A percentile compares a stretch with the other conserved stretches of the same genome.
Conservation (phyloP, 1,140 invertebrate genomes). For the Zaprionus lachaisei region DNA sequence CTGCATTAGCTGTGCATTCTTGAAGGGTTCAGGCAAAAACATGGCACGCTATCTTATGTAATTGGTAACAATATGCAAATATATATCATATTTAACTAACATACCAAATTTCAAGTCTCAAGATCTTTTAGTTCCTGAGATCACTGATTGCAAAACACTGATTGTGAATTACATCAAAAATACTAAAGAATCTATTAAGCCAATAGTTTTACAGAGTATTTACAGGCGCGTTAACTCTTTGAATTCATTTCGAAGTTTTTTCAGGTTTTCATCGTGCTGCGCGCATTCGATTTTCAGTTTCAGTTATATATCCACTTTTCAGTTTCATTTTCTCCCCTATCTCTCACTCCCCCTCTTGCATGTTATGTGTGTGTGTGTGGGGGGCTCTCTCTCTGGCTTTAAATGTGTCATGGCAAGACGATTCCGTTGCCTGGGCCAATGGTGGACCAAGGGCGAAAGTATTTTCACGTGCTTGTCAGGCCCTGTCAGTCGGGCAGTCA, state of each 20-base stretch:
- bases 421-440: conserved; percentile 27
- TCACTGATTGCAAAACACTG: too few species aligned
- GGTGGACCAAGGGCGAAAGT: conserved; percentile 32
- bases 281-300: conserved; percentile 47
- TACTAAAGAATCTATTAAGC: too few species aligned
- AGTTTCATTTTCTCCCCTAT: background rate
- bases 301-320: conserved; percentile 22
- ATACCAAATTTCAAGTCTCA: too few species aligned
- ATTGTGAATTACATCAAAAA: too few species aligned
- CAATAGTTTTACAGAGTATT: background rate
- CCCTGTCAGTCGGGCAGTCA: conserved; percentile 53
- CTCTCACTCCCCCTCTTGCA: background rate
- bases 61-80: too few species aligned
- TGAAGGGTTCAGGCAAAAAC: background rate
- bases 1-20: background rate
- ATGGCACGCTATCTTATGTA: too few species aligned
- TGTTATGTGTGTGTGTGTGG: background rate
- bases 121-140: too few species aligned
- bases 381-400: conserved; percentile 9
- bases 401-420: conserved; percentile 45
- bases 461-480: conserved; percentile 51
- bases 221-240: background rate
- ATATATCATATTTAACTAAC: too few species aligned
- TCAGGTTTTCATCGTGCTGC: conserved; percentile 39
- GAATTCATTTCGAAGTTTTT: conserved; percentile 31